Base-by-base conservation (phyloP, 2,888 invertebrate genomes). In the Altica lythri region DNA sequence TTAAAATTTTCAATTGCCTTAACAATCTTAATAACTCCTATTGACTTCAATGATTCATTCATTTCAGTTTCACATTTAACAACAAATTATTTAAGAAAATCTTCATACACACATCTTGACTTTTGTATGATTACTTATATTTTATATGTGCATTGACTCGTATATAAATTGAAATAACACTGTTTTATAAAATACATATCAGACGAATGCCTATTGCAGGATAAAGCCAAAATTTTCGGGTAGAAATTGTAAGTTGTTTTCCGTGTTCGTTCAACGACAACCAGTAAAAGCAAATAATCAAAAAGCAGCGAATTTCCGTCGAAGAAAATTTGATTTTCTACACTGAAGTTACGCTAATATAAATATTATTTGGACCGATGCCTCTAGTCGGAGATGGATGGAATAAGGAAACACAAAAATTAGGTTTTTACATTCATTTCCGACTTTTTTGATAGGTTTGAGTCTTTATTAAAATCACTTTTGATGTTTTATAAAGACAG, bases 281-380 rank as follows among this genome's bases (percentile, higher is more conserved):
- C n/a, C n/a, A 5, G 22, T 22, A 22, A 4, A 22, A 30, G 13
- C 30, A 30, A 30, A 30, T 30, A 30, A 12, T 53, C 54, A 47
- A 40, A 32, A 45, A 52, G 37, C 32, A 32, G 42, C 40, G 35
- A 44, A 43, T 51, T 55, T 51, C 51, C 55, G 35, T 19, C 32
- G 32, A 27, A 32, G 25, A 37, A 48, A 55, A 58, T 55, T 55
- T 55, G 55, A 58, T 58, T 58, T 55, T 53, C 52, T 42, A 32
- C 35, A 44, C 50, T 47, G 54, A 44, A 47, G 54, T 46, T 27
- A 43, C 51, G 51, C 52, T 54, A 60, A 60, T 55, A 55, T 57
- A 57, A 60, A 60, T 55, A 60, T 55, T 60, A 59, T 48, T 56
- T 56, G 54, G 30, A 4, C 9, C 30, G 2, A 30, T 13, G 30